These are phyloP conservation scores for Suricata suricatta DNA, from an alignment of 2,113 vertebrate species.

Conservation along the genomic window DNA sequence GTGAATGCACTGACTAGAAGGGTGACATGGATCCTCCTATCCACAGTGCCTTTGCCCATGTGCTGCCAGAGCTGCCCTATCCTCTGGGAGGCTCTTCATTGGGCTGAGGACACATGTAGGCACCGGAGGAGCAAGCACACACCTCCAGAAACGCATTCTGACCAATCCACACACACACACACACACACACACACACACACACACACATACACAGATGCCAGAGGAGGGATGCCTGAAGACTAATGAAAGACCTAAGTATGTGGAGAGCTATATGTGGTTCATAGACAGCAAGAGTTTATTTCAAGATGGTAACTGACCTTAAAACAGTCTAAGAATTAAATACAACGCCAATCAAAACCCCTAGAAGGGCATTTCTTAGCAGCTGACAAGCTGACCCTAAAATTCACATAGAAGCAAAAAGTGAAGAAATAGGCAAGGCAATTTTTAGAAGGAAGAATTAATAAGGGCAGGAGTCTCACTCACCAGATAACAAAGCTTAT, in stretches of 20 bases:
- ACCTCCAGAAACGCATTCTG: not conserved
- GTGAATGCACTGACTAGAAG: not conserved
- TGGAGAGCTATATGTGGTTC: not conserved
- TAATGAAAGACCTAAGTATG: not conserved
- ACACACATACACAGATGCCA: not conserved
- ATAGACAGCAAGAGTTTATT: not conserved
- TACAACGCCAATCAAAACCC: not conserved
- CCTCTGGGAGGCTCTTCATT: not conserved
- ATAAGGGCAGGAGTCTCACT: not conserved
- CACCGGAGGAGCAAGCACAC: not conserved
- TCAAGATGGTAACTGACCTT: constrained; percentile 21
- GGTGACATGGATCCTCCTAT: not conserved
- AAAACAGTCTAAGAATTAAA: constrained; percentile 41
- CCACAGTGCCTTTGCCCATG: not conserved
- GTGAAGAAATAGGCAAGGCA: not conserved
- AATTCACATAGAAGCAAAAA: not conserved
- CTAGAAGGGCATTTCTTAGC: constrained; percentile 5
- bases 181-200: not conserved
- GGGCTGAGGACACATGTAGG: not conserved
- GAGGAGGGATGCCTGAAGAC: not conserved
- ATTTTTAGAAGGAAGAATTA: constrained; percentile 5
- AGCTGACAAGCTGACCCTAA: not conserved
- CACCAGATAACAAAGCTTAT: not conserved
- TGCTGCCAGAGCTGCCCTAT: too few species aligned
- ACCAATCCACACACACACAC: not conserved